These are phyloP conservation scores for Monopterus albus DNA, from an alignment of 2,113 vertebrate genomes.

Conservation along the genomic window DNA sequence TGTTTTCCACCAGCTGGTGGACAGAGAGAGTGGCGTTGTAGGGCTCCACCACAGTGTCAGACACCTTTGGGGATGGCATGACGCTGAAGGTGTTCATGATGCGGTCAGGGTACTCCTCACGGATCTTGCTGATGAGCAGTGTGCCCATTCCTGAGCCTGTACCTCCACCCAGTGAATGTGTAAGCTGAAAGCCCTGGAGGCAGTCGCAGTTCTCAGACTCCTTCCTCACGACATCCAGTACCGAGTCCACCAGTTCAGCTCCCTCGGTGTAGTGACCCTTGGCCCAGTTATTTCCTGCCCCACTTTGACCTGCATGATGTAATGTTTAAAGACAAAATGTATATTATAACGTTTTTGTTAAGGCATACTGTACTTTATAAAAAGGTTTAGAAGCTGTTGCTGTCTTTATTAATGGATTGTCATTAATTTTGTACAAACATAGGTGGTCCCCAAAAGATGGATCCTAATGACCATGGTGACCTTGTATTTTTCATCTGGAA, in stretches of 20 bases:
- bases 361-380: too few species aligned
- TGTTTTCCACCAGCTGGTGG: constrained; percentile 97
- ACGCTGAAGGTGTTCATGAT: constrained; percentile 97
- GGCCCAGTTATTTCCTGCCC: constrained; percentile 85
- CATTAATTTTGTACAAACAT: not conserved
- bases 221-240: constrained; percentile 83
- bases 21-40: constrained; percentile 96
- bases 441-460: not conserved
- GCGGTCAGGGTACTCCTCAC: constrained; percentile 92
- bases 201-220: constrained; percentile 91
- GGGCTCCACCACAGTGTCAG: constrained; percentile 96
- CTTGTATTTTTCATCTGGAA: too few species aligned
- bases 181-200: constrained; percentile 93
- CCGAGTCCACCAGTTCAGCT: constrained; percentile 82
- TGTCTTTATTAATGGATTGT: not conserved
- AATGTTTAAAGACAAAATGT: constrained; percentile 24
- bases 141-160: constrained; percentile 94
- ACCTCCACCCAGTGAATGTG: constrained; percentile 90
- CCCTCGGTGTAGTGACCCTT: constrained; percentile 86
- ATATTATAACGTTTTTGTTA: too few species aligned
- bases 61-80: constrained; percentile 93
- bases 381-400: too few species aligned
- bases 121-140: constrained; percentile 93
- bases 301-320: constrained; percentile 79
- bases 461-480: not conserved